These are phyloP conservation scores for Cynoglossus semilaevis DNA, from an alignment of 2,113 vertebrate genomes.

Conservation along the genomic window DNA sequence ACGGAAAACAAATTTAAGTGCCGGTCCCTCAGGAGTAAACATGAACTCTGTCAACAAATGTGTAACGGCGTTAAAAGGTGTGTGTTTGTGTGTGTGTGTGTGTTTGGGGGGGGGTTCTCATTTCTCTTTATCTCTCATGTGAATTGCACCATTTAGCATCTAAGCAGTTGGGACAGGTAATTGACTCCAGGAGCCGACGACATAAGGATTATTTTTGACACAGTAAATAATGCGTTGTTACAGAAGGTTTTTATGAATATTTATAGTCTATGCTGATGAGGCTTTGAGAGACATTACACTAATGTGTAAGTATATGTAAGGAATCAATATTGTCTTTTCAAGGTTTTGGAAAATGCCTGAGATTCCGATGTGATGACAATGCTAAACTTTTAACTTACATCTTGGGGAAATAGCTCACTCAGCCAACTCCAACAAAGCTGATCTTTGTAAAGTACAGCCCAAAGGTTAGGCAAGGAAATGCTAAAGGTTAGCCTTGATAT, in stretches of 20 bases:
- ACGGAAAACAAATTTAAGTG: conserved; percentile 56
- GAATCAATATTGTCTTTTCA: not conserved
- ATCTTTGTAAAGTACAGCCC: too few relatives aligned
- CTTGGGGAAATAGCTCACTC: too few relatives aligned
- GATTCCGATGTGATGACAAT: too few relatives aligned
- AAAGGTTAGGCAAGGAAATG: too few relatives aligned
- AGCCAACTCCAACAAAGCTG: too few relatives aligned
- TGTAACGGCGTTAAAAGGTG: conserved; percentile 60
- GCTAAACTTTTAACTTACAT: too few relatives aligned
- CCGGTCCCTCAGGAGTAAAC: conserved; percentile 53
- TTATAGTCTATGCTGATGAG: conserved; percentile 49
- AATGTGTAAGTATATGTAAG: conserved; percentile 1
- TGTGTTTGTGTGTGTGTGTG: too few relatives aligned
- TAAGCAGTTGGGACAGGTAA: conserved; percentile 67
- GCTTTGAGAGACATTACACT: conserved; percentile 29
- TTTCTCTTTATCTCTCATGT: conserved; percentile 55
- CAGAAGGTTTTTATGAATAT: conserved; percentile 64
- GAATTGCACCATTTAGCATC: conserved; percentile 70
- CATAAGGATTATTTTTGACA: conserved; percentile 48
- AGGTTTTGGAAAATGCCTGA: too few relatives aligned
- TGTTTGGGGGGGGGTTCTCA: not conserved
- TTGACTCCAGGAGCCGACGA: conserved; percentile 56
- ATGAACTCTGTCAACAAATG: conserved; percentile 72
- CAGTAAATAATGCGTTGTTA: conserved; percentile 72
- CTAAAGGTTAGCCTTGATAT: too few relatives aligned